Base-by-base conservation (phyloP, 2,113 vertebrate species). In the Hippoglossus stenolepis region DNA sequence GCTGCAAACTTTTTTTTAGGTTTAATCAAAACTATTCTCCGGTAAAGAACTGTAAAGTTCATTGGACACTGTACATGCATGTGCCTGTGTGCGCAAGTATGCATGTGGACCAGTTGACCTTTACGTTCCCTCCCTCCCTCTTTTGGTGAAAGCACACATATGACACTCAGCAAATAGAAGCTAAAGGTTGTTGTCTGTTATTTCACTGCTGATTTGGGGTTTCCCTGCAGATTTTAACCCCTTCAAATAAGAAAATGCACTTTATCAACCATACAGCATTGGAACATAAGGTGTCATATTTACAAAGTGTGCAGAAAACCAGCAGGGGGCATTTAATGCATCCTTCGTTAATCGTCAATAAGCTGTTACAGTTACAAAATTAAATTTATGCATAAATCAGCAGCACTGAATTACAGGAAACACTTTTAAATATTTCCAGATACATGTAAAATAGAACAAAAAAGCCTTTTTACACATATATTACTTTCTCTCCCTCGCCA, bases 391-490 rank as follows among this genome's bases (percentile, higher is more conserved):
- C 84, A 76, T 75, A 83, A 90, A 90, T 87, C 73, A 86, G 76
- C 76, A 45, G n/a, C 49, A 13, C 75, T 75, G 78, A 89, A 83
- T 89, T 85, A 90, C 58, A 63, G 70, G 60, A 79, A 83, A 84
- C 72, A 77, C 88, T 89, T 84, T 87, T 57, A 88, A 91, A 90
- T 90, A 84, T 86, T 79, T 84, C 80, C 89, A 86, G 74, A 87
- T 86, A 63, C 67, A 86, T 70, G 73, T 76, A 83, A 87, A 84
- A 85, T 64, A 83, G 65, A 82, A 73, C 69, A 77, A 68, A 84
- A 91, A 83, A 70, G 70, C 69, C 66, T 78, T 84, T 83, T 87
- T 51, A 77, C 53, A 80, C 79, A 65, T 64, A 83, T 87, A 79
- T 87, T 89, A 88, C 87, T 84, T 75, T 70, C 78, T 91, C 82